Base-by-base conservation (phyloP, 2,113 vertebrate species). In the Puma concolor region DNA sequence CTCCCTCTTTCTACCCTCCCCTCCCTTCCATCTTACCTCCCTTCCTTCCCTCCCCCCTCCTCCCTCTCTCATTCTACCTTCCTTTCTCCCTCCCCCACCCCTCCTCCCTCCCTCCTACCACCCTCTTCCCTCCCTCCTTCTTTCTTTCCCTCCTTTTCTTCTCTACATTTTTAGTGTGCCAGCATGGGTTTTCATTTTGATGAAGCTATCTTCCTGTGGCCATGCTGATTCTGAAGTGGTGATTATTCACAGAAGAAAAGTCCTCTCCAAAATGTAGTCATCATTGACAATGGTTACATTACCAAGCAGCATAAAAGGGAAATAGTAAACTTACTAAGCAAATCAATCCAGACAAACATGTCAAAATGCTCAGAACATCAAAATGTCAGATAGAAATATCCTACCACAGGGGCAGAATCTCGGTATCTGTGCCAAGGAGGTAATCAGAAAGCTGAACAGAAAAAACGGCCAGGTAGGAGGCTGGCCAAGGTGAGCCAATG, bases 1-100 rank as follows among this genome's bases (percentile, higher is more conserved):
- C 4, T 44, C 1, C 0, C 15, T 52, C 25, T 9, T 11, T 23
- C 10, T n/a, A 38, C 2, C 19, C 10, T 66, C n/a, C 54, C 33
- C 16, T 14, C 14, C 36, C 54, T 25, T 14, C 15, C 12, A 16
- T 31, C 60, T 25, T 52, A 2, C 5, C 6, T 54, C 48, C 13
- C 12, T 5, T 4, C 11, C 57, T 76, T 54, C 8, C 54, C 38
- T 6, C 10, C n/a, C 21, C 2, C 7, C 11, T 17, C 52, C 6
- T 41, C 38, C 14, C 4, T 17, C 11, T 6, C 3, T 4, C 16
- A 2, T 13, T 38, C 21, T 25, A 7, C 57, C 57, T 5, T 44
- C 52, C 5, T 11, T 4, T 17, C 15, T 25, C 17, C 36, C 12
- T 7, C 3, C 6, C 23, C 2, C 9, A 50, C 10, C 33, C 2